Evolutionary conservation across 2,797 vertebrate species (phyloP), one percentile per base, ranked within the genome.

Genomic region (Danio tinwini): DNA sequence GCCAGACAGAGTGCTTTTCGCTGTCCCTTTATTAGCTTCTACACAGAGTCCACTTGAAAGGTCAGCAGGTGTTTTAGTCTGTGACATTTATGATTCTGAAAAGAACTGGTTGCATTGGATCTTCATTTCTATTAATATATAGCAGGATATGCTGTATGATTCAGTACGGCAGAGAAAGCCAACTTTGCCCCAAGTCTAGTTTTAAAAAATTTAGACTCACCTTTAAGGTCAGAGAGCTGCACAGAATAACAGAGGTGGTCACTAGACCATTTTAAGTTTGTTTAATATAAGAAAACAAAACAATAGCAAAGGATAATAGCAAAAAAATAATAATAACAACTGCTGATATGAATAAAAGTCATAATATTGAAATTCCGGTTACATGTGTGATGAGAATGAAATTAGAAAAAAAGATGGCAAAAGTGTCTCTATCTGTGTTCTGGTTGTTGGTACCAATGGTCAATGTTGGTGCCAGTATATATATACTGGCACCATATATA

Each of bases 1-100:
- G 59, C 67, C 50, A 52, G 55, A 64, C 52, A 49, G 49, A 72
- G 80, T 58, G 74, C 59, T 63, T 82, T 82, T 80, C 63, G 47
- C 69, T 63, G 62, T 76, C 55, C 53, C 13, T 47, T 76, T 76
- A 58, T 82, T 45, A 40, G 67, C 55, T 67, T 50, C 70, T 52
- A 64, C 64, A 40, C 47, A 29, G 67, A 63, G 5, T 17, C 74
- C 2, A 0, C 19, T 49, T 61, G 55, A 69, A 79, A 78, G 68
- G 70, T 71, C 76, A 79, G 68, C 49, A 16, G 47, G 39, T 61
- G 12, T 71, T 78, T 49, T 62, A 71, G 12, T 62, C n/a, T 7
- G 21, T 61, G 67, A 59, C 55, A 78, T 42, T 70, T 71, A 61
- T 63, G 52, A 62, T 40, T 58, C 42, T 63, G 40, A 68, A 61